Conservation (phyloP, 2,797 vertebrate genomes). For the Potorous gilbertii region DNA sequence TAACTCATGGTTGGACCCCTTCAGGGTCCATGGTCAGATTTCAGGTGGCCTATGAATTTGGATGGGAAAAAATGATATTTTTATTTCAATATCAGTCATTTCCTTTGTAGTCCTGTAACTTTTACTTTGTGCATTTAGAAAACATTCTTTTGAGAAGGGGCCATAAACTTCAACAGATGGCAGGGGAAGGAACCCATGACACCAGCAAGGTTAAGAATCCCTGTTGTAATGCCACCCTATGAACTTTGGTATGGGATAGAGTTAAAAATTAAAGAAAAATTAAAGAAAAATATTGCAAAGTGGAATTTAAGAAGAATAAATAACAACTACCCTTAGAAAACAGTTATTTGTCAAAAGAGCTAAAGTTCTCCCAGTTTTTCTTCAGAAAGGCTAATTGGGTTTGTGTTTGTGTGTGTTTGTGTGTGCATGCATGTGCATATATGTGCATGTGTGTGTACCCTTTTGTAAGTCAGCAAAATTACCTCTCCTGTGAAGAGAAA, state of each 20-base stretch:
- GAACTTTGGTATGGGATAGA: slow-evolving; percentile 47
- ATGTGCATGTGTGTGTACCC: not conserved
- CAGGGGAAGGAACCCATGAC: not conserved
- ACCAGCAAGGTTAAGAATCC: not conserved
- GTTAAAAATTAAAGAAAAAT: slow-evolving; percentile 68
- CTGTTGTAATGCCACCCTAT: not conserved
- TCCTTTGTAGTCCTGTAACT: not conserved
- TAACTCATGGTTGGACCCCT: not conserved
- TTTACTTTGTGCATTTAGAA: not conserved
- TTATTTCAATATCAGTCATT: not conserved
- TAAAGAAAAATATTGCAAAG: slow-evolving; percentile 70
- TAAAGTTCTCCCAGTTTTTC: slow-evolving; percentile 72
- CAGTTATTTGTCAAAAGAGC: slow-evolving; percentile 74
- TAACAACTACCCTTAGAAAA: slow-evolving; percentile 79
- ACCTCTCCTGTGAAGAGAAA: slow-evolving; percentile 54
- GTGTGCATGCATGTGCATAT: too few species aligned
- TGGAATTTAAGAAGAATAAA: slow-evolving; percentile 79
- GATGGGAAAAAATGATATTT: not conserved
- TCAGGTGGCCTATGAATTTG: not conserved
- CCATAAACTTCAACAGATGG: not conserved
- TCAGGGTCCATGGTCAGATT: not conserved
- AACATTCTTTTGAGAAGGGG: not conserved
- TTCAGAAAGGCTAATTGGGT: slow-evolving; percentile 39
- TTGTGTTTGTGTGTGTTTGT: slow-evolving; percentile 25
- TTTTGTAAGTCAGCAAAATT: slow-evolving; percentile 61